These are phyloP conservation scores for Chloropsis hardwickii DNA, from an alignment of 2,113 vertebrate species.

Conservation along the genomic window DNA sequence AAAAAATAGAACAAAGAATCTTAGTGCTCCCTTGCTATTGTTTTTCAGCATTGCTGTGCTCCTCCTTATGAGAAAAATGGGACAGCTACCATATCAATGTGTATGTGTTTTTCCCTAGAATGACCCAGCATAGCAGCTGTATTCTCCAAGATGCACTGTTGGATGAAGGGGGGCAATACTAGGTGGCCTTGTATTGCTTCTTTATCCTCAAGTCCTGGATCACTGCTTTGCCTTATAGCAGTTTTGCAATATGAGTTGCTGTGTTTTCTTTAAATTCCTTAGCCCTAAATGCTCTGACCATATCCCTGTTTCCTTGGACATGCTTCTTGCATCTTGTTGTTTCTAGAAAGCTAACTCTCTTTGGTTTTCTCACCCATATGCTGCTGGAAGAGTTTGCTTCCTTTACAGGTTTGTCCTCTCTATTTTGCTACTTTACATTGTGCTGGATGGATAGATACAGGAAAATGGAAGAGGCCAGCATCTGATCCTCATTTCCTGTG, in stretches of 20 bases:
- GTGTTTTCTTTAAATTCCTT: background rate
- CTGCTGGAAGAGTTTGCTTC: background rate
- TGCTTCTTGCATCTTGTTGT: background rate
- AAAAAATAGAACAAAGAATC: background rate
- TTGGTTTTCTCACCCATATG: background rate
- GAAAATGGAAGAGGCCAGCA: background rate
- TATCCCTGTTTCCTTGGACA: background rate
- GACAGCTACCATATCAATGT: background rate
- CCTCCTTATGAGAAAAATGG: background rate
- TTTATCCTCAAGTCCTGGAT: background rate
- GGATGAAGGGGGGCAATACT: background rate
- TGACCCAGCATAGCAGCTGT: background rate
- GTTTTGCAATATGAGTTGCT: background rate
- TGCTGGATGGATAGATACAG: background rate
- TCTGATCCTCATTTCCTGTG: background rate
- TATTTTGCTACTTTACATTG: background rate
- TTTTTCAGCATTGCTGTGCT: background rate
- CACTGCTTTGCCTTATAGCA: background rate
- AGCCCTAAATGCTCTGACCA: background rate
- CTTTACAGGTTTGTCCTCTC: background rate
- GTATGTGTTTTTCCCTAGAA: background rate
- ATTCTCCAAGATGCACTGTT: background rate
- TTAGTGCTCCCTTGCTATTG: background rate
- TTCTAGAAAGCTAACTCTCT: background rate
- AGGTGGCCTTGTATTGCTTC: background rate